Evolutionary conservation across 1,140 invertebrate genomes (phyloP).

Genomic region (Drosophila melanogaster): DNA sequence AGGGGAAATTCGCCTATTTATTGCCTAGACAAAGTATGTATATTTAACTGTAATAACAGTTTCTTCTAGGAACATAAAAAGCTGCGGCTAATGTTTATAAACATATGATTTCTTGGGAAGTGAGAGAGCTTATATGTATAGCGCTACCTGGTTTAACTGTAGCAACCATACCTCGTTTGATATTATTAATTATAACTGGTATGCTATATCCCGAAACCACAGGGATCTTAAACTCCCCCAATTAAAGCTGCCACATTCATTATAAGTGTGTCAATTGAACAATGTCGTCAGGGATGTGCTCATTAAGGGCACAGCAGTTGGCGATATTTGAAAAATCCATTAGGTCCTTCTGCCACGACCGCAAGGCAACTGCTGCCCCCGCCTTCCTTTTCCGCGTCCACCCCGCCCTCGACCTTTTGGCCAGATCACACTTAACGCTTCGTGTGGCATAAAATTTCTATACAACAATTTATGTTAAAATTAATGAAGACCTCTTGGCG

Average conservation of each 20-base stretch:
- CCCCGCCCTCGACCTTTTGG: neutral
- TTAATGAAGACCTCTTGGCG: constrained; percentile 65
- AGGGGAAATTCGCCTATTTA: neutral
- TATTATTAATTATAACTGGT: neutral
- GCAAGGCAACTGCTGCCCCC: constrained; percentile 30
- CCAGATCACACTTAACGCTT: constrained; percentile 65
- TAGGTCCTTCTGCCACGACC: constrained; percentile 34
- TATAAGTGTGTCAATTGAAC: constrained; percentile 38
- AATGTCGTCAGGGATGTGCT: constrained; percentile 54
- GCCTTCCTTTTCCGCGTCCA: neutral
- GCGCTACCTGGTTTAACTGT: too few relatives aligned
- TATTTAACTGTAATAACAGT: neutral
- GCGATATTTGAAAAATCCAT: constrained; percentile 50
- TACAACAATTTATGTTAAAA: constrained; percentile 71
- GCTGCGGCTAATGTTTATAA: too few relatives aligned
- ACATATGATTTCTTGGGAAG: too few relatives aligned
- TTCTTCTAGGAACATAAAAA: constrained; percentile 1
- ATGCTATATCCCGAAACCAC: neutral
- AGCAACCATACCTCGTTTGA: neutral
- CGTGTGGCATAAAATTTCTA: constrained; percentile 69
- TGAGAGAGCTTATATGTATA: too few relatives aligned
- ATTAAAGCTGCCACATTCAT: constrained; percentile 21
- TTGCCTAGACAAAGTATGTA: neutral
- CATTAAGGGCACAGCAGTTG: constrained; percentile 65
- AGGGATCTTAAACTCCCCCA: neutral